Evolutionary conservation across 2,113 vertebrate species (phyloP), one percentile per base, ranked within the genome.

Genomic region (Hyperoodon ampullatus): DNA sequence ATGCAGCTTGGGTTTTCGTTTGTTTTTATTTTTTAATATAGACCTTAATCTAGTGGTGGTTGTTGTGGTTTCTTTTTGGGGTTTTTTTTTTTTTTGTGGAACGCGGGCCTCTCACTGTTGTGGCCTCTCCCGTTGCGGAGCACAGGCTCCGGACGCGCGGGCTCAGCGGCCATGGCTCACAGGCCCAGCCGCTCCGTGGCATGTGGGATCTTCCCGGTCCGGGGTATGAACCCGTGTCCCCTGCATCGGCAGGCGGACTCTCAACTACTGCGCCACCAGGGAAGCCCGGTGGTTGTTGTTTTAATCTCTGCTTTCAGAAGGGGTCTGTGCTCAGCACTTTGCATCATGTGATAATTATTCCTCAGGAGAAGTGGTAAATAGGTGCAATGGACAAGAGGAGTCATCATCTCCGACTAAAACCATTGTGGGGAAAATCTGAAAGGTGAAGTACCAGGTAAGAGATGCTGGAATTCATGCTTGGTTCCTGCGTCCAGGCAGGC

Each of bases 391-490:
- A 30, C 35, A 68, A 75, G 47, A 44, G 26, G 33, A 42, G 44
- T 16, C 68, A 30, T 42, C 39, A 11, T 28, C 10, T 61, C 90
- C 94, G 96, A 50, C 94, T 70, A 28, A 92, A 93, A 71, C 92
- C 75, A 53, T 77, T 92, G 47, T 90, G 88, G 91, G 65, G 10
- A 16, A 94, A 97, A 98, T 98, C 87, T 71, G 92, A 65, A 71
- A 97, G 90, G 97, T 95, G 97, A 89, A 71, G 70, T 85, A 95
- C 94, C 87, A 70, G 61, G 96, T 97, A 61, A 71, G 35, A 96
- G 94, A 94, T 96, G 96, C 95, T 93, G 97, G 96, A 89, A 98
- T 97, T 97, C 95, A 87, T 10, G 7, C 91, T 90, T 87, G 33
- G 90, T 97, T 96, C 95, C 95, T 71, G 65, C 91, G 80, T 83